Percentiles rank a stretch among this genome's conserved stretches.
phyloP scores from a whole-genome alignment of 2,113 vertebrate species.

The Canis aureus region DNA sequence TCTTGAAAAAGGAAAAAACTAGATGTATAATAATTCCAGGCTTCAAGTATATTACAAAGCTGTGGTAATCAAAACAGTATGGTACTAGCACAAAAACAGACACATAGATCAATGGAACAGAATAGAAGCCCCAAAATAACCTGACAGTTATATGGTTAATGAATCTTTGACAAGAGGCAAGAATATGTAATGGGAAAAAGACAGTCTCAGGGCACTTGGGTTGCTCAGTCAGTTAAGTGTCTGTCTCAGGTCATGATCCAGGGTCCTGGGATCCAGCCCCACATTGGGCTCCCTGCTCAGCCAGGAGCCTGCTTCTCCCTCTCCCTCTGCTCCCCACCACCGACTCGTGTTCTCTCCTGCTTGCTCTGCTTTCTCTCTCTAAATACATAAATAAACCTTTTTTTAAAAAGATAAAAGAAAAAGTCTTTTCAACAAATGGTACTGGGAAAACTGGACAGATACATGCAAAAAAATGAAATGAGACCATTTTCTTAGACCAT shows the following conservation, averaged over 20 bases:
- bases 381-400: no score
- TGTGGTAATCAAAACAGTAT: background rate
- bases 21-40: background rate
- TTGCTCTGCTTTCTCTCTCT: no score
- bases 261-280: no score
- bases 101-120: background rate
- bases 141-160: background rate
- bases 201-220: no score
- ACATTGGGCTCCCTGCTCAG: no score
- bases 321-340: no score
- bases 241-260: no score
- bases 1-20: background rate
- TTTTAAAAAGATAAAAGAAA: no score
- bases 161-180: background rate
- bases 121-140: background rate
- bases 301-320: no score
- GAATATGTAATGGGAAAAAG: background rate
- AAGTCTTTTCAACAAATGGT: background rate
- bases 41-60: background rate
- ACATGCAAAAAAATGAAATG: background rate
- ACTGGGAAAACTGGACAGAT: background rate
- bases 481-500: background rate
- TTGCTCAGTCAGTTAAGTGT: no score
- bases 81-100: background rate
- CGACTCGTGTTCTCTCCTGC: no score